Evolutionary conservation across 2,888 invertebrate species (phyloP).

Genomic region (Tenthredo scrophulariae): DNA sequence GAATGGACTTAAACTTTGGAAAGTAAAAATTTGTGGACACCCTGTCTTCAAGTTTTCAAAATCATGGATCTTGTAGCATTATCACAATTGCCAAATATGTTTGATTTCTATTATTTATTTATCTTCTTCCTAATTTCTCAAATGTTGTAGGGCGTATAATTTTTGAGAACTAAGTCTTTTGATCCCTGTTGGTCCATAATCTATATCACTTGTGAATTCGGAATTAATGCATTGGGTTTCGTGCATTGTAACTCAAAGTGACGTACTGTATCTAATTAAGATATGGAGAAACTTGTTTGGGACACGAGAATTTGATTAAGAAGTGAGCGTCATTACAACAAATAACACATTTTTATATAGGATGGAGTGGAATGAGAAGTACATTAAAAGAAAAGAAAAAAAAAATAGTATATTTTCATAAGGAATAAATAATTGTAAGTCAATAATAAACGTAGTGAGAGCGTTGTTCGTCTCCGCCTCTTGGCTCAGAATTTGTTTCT

Average conservation of each 20-base stretch:
- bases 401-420: conserved; percentile 76
- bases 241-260: neutral
- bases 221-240: conserved; percentile 5
- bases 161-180: conserved; percentile 4
- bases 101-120: conserved; percentile 19
- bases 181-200: conserved; percentile 18
- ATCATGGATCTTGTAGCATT: conserved; percentile 9
- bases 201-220: neutral
- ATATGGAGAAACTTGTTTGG: conserved; percentile 13
- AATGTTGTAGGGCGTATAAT: neutral
- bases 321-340: conserved; percentile 49
- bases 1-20: neutral
- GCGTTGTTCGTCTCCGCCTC: conserved; percentile 46
- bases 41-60: neutral
- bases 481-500: conserved; percentile 57
- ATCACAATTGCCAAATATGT: neutral
- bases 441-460: conserved; percentile 72
- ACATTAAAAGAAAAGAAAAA: conserved; percentile 66
- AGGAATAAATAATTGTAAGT: conserved; percentile 74
- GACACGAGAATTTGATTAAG: conserved; percentile 34
- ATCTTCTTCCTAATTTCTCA: neutral
- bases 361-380: conserved; percentile 62
- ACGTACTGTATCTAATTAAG: conserved; percentile 36
- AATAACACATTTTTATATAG: conserved; percentile 55
- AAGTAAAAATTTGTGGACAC: neutral